phyloP scores from a whole-genome alignment of 2,888 invertebrate genomes.

The Sesia bembeciformis region DNA sequence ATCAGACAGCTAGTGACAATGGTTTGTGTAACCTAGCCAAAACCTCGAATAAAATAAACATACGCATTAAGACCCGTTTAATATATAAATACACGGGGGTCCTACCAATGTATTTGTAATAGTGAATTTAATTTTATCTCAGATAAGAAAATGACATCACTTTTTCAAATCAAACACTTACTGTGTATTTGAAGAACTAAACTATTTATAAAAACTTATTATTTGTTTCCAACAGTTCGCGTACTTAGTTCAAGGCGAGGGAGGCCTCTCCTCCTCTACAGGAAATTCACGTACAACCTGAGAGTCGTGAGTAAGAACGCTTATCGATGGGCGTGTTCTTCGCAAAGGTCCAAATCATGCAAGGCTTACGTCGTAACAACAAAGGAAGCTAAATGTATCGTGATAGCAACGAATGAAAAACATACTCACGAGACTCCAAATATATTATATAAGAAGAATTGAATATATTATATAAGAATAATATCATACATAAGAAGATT shows the following conservation, averaged over 20 bases:
- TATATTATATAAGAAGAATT: too few relatives aligned
- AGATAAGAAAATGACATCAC: too few relatives aligned
- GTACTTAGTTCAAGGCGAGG: background rate
- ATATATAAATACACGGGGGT: too few relatives aligned
- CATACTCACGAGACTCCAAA: background rate
- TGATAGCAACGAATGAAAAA: background rate
- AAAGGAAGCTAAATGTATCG: background rate
- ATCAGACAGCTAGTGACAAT: too few relatives aligned
- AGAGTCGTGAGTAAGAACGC: background rate
- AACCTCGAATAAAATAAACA: too few relatives aligned
- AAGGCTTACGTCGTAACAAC: background rate
- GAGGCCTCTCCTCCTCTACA: background rate
- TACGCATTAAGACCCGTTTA: too few relatives aligned
- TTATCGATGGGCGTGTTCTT: background rate
- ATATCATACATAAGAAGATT: background rate
- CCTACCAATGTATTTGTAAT: too few relatives aligned
- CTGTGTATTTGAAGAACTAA: too few relatives aligned
- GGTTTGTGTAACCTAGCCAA: too few relatives aligned
- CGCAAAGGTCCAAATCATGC: background rate
- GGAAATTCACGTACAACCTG: background rate
- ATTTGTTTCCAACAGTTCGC: background rate
- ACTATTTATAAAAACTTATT: too few relatives aligned
- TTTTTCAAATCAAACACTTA: too few relatives aligned
- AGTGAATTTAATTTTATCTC: too few relatives aligned
- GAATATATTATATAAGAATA: background rate